Base-by-base conservation (phyloP, 2,888 invertebrate genomes). In the Aleiodes leptofemur region DNA sequence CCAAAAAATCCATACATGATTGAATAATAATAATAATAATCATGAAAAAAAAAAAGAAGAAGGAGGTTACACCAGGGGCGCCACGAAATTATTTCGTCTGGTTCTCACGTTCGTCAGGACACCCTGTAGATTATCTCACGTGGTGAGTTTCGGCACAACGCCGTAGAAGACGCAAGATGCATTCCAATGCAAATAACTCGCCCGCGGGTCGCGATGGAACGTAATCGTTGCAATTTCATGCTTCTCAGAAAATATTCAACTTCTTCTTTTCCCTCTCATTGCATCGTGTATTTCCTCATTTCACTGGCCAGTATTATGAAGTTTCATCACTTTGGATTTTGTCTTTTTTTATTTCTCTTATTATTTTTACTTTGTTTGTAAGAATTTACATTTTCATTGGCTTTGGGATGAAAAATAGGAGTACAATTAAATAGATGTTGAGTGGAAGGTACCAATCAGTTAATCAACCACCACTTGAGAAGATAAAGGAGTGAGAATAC, bases 181-280 rank as follows among this genome's bases (percentile, higher is more conserved):
- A 88, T 88, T 88, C 88, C 88, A 83, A 88, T 88, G 88, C 87
- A 87, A 88, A 88, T 88, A 84, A 81, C 84, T 82, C 81, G 82
- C 88, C 84, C 83, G 51, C 82, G 79, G 84, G 83, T 84, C 82
- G 81, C 78, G 76, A 51, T 50, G 31, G 8, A 68, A 80, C 82
- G 85, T 88, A 88, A 88, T 88, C 85, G 85, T 84, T 81, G 88
- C 85, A 87, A 88, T 88, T 88, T 87, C 84, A 84, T 84, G 86
- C 83, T 88, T 88, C 88, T 85, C 84, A 85, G 88, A 88, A 88
- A 87, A 68, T 68, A 68, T 86, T 81, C 85, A 81, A 82, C 82
- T 81, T 76, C 69, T 57, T 75, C 69, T 81, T 76, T 69, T 57
- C 74, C 69, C 55, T 74, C 76, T 59, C 76, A 75, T 68, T 74